Conservation (phyloP, 2,113 vertebrate genomes). For the Mastomys coucha region DNA sequence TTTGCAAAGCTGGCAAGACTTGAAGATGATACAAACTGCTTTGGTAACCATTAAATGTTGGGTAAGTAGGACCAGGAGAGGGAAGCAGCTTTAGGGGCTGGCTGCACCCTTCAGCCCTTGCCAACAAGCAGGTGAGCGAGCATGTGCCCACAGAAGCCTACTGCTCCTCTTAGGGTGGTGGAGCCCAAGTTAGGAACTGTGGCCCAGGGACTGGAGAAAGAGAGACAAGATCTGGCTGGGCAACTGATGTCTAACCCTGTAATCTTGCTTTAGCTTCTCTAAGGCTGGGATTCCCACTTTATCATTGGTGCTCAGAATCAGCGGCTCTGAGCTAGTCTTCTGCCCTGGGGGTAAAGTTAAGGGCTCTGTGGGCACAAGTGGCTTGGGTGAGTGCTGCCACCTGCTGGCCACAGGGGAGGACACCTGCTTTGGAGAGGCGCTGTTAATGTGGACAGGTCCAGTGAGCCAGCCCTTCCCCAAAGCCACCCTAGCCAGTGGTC, state of each 20-base stretch:
- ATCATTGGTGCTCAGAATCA: background rate
- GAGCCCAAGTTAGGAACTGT: no score
- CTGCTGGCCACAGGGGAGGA: constrained; percentile 39
- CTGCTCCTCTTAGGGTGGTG: background rate
- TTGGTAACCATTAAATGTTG: background rate
- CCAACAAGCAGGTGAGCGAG: background rate
- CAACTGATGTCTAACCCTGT: background rate
- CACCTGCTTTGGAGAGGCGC: background rate
- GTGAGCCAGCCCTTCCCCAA: background rate
- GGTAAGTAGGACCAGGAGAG: background rate
- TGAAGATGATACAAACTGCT: background rate
- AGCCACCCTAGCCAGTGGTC: background rate
- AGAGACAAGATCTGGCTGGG: background rate
- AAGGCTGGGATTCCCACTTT: background rate
- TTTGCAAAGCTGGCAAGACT: background rate
- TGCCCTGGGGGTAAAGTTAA: background rate
- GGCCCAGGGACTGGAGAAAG: no score
- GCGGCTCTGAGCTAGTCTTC: fast-evolving
- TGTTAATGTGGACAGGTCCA: background rate
- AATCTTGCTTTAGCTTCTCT: background rate
- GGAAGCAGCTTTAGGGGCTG: background rate
- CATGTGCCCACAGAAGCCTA: background rate
- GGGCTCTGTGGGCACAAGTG: fast-evolving
- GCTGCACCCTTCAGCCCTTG: background rate
- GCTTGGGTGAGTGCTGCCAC: constrained; percentile 71